Conservation (phyloP, 1,140 invertebrate genomes). For the Sarcophaga peregrina region DNA sequence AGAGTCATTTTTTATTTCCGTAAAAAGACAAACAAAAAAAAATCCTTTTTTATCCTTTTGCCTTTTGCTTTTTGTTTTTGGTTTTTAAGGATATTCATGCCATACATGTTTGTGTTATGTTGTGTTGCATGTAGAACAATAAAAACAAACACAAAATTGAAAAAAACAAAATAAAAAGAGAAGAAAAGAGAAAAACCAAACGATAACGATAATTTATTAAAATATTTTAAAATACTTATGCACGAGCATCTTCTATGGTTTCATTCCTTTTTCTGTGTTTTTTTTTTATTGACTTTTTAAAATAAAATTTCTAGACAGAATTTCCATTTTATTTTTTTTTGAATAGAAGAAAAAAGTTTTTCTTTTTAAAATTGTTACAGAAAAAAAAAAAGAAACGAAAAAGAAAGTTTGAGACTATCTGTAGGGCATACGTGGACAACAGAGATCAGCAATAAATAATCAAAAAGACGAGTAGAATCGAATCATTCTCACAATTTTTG, state of each 20-base stretch:
- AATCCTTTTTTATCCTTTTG: neutral
- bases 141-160: neutral
- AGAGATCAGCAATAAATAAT: too few species aligned
- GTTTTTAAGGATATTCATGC: neutral
- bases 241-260: too few species aligned
- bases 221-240: neutral
- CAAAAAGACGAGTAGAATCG: too few species aligned
- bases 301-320: neutral
- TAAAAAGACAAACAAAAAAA: neutral
- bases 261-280: neutral
- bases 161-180: too few species aligned
- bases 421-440: too few species aligned
- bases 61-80: too few species aligned
- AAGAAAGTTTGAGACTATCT: too few species aligned
- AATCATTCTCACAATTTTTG: too few species aligned
- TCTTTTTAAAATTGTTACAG: too few species aligned
- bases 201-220: conserved; percentile 25
- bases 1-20: neutral
- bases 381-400: too few species aligned
- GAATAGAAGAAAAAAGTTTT: neutral
- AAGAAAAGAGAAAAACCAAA: too few species aligned
- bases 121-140: neutral
- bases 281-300: neutral
- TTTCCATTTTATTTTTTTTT: neutral
- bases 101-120: neutral